Evolutionary conservation across 2,797 vertebrate genomes (phyloP).

Genomic region (Lates japonicus): DNA sequence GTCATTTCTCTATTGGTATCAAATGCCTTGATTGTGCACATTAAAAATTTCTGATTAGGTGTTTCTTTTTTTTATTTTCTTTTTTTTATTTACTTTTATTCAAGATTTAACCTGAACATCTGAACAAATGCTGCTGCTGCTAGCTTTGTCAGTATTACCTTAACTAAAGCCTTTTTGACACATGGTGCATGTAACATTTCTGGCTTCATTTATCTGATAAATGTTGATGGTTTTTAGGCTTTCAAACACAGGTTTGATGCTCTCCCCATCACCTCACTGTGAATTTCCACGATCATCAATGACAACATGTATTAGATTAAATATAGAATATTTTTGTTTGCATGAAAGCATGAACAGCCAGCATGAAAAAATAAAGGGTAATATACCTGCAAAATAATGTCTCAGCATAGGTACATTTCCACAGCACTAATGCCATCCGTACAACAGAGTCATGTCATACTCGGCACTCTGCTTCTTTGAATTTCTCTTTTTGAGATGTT

Average conservation of each 20-base stretch:
- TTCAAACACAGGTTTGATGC: no score
- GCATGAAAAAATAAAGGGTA: no score
- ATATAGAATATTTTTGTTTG: no score
- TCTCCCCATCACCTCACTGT: no score
- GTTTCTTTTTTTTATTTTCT: neutral
- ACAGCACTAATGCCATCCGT: neutral
- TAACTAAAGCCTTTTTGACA: neutral
- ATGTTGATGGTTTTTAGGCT: no score
- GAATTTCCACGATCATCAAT: no score
- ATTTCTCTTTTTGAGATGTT: neutral
- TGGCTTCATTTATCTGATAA: no score
- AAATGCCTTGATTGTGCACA: neutral
- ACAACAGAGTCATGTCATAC: neutral
- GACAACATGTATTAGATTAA: no score
- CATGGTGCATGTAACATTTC: no score
- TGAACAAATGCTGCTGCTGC: neutral
- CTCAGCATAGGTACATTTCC: neutral
- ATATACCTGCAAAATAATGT: neutral
- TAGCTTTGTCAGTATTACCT: neutral
- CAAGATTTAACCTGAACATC: neutral
- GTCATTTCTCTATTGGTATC: neutral
- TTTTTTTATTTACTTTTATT: neutral
- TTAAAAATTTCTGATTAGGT: neutral
- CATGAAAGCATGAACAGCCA: no score
- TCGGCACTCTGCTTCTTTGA: neutral